Evolutionary conservation across 2,113 vertebrate species (phyloP).

Genomic region (Jaculus jaculus): DNA sequence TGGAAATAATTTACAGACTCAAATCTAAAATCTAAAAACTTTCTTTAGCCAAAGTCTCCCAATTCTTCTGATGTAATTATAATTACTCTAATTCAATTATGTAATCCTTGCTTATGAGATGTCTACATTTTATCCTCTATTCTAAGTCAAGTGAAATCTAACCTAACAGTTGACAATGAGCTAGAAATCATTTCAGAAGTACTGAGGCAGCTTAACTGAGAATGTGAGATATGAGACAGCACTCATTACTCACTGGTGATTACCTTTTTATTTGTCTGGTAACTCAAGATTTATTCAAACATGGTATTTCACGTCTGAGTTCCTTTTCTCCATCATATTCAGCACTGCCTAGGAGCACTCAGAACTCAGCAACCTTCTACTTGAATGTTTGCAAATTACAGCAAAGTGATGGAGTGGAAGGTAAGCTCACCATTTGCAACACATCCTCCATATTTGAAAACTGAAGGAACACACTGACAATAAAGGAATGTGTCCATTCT

Average conservation of each 20-base stretch:
- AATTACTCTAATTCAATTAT: background rate
- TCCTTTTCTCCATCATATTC: background rate
- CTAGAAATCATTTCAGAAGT: background rate
- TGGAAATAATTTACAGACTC: background rate
- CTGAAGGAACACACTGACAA: background rate
- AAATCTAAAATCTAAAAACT: background rate
- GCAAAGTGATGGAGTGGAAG: background rate
- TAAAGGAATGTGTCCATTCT: background rate
- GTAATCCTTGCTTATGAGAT: background rate
- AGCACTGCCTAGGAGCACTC: background rate
- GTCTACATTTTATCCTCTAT: background rate
- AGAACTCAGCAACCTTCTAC: background rate
- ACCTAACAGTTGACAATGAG: background rate
- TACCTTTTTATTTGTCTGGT: constrained; percentile 38
- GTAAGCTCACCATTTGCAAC: background rate
- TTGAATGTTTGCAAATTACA: background rate
- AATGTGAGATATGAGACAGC: background rate
- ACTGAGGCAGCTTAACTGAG: constrained; percentile 5
- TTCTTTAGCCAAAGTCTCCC: background rate
- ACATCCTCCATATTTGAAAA: background rate
- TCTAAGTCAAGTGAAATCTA: background rate
- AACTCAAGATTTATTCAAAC: background rate
- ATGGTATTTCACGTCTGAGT: background rate
- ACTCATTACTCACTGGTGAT: background rate
- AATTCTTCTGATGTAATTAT: background rate